Base-by-base conservation (phyloP, 2,113 vertebrate genomes). In the Camarhynchus parvulus region DNA sequence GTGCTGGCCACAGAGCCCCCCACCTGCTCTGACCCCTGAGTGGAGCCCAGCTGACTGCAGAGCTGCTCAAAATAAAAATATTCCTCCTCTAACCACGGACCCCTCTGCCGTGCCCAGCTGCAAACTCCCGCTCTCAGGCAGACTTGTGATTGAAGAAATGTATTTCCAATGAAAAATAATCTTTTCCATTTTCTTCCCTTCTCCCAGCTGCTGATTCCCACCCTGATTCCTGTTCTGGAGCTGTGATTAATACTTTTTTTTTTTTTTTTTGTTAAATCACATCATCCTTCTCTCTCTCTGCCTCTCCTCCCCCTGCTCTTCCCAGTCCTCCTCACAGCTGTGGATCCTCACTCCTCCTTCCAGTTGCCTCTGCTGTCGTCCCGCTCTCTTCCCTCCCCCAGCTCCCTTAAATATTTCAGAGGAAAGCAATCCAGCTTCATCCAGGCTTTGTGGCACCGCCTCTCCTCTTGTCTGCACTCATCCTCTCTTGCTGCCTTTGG, bases 121-220 rank as follows among this genome's bases (percentile, higher is more conserved):
- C 94, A 87, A 74, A 83, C 47, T 86, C 83, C 92, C 39, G 7
- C 68, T 82, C 89, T 23, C 66, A 74, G 24, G 87, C 44, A 49
- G 63, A 3, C 56, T 90, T 92, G 83, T 63, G 94, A 97, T 91
- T 96, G 95, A 98, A 95, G 92, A 95, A 94, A 95, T 4, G 49
- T 23, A 87, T 97, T 92, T 94, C 82, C 96, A 94, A 96, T 93
- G 94, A 98, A 84, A 96, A 96, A 96, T 96, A 91, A 95, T 97
- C 80, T 96, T 96, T 97, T 97, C 86, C 92, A 97, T 87, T 96
- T 13, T 92, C 95, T 90, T 90, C 93, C 52, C 63, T 69, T 95
- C 64, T 97, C 92, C 96, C 97, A 97, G 97, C 97, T 98, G 97
- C 90, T 78, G 93, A 95, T 97, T 98, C 96, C 97, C 94, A 96